Evolutionary conservation across 1,140 invertebrate genomes (phyloP).

Genomic region (Glossosoma conforme): DNA sequence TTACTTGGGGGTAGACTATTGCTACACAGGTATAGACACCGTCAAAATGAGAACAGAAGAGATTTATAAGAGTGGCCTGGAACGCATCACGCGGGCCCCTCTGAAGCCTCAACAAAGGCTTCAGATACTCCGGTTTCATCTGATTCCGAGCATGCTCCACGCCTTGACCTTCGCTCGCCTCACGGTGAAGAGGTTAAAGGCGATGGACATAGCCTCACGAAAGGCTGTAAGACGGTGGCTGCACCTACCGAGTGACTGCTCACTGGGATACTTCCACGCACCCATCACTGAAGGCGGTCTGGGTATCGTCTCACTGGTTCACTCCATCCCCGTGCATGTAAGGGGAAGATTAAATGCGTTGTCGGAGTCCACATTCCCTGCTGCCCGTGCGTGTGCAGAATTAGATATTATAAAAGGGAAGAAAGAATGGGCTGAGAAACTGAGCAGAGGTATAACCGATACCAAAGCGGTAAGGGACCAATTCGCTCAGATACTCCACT

Average conservation of each 20-base stretch:
- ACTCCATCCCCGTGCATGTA: constrained; percentile 18
- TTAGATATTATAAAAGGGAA: constrained; percentile 22
- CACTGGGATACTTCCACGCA: constrained; percentile 36
- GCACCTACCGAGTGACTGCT: constrained; percentile 34
- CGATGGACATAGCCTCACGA: constrained; percentile 33
- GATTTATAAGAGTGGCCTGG: background rate
- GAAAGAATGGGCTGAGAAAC: constrained; percentile 31
- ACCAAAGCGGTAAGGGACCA: constrained; percentile 5
- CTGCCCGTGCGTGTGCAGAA: constrained; percentile 16
- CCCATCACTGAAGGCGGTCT: constrained; percentile 33
- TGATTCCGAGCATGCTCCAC: constrained; percentile 35
- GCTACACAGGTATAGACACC: constrained; percentile 19
- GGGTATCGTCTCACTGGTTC: constrained; percentile 27
- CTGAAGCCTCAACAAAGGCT: constrained; percentile 37
- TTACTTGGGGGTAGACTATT: constrained; percentile 36
- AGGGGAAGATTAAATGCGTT: constrained; percentile 22
- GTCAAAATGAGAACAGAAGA: too few relatives aligned
- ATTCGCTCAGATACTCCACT: constrained; percentile 1
- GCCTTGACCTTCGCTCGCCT: constrained; percentile 31
- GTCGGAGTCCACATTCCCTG: constrained; percentile 15
- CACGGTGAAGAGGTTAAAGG: constrained; percentile 27
- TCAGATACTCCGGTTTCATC: constrained; percentile 28
- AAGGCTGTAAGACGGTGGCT: constrained; percentile 33
- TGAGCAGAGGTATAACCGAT: background rate
- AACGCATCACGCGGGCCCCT: constrained; percentile 27